phyloP scores from a whole-genome alignment of 2,797 vertebrate species.

The Paguma larvata region DNA sequence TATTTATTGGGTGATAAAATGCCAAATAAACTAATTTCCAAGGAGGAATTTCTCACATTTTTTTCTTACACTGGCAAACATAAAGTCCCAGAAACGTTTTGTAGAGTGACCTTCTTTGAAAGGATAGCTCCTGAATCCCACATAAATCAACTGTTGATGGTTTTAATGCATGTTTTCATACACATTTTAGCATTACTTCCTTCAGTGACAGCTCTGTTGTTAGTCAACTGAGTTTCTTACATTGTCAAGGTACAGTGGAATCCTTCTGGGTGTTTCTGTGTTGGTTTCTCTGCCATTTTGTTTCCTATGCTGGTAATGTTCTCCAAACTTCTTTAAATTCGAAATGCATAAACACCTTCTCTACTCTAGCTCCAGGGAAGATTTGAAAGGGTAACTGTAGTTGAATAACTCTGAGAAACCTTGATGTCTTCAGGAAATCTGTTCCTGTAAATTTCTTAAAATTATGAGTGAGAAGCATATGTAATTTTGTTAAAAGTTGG shows the following conservation, averaged over 20 bases:
- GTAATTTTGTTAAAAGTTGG: background rate
- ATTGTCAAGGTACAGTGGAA: background rate
- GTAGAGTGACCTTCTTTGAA: background rate
- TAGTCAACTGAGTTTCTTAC: background rate
- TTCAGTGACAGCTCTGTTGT: background rate
- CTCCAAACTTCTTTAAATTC: slow-evolving; percentile 49
- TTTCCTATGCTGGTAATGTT: background rate
- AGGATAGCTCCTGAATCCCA: background rate
- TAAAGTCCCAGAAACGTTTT: slow-evolving; percentile 29
- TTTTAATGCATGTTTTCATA: background rate
- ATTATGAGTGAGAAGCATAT: background rate
- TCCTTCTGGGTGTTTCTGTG: background rate
- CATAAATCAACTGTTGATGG: background rate
- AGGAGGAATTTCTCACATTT: background rate
- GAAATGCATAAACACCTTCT: slow-evolving; percentile 1
- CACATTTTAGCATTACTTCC: slow-evolving; percentile 2
- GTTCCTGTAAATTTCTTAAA: slow-evolving; percentile 25
- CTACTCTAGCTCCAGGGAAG: background rate
- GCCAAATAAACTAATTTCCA: slow-evolving; percentile 3
- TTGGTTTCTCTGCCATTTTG: background rate
- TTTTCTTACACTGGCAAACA: slow-evolving; percentile 15
- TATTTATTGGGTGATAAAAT: background rate
- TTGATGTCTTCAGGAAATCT: background rate
- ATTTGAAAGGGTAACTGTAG: background rate
- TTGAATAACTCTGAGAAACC: background rate